These are phyloP conservation scores for Paralichthys olivaceus DNA, from an alignment of 2,113 vertebrate species.

Conservation along the genomic window DNA sequence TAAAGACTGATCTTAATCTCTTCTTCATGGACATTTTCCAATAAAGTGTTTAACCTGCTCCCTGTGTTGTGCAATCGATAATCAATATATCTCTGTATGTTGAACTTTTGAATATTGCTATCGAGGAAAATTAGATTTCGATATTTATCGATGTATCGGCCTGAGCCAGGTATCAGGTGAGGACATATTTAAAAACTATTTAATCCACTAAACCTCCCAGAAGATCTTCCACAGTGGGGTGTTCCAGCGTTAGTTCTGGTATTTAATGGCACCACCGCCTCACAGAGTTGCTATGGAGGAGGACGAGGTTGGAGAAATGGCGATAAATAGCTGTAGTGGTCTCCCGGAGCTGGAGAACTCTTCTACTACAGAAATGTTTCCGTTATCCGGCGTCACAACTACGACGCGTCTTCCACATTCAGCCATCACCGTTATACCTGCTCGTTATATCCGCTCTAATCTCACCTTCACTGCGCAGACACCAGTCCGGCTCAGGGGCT, in stretches of 20 bases:
- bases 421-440: too few species aligned
- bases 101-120: too few species aligned
- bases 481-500: conserved; percentile 15
- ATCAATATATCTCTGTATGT: too few species aligned
- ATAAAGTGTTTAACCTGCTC: too few species aligned
- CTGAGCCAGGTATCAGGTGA: neutral
- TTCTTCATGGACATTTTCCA: too few species aligned
- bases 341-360: conserved; percentile 50
- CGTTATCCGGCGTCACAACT: conserved; percentile 63
- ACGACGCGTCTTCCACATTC: neutral
- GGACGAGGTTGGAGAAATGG: conserved; percentile 58
- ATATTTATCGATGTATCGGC: too few species aligned
- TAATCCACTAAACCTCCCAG: neutral
- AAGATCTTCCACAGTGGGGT: neutral
- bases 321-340: conserved; percentile 52
- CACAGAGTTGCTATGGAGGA: neutral
- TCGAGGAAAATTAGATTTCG: too few species aligned
- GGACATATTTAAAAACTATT: neutral
- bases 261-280: neutral
- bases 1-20: too few species aligned
- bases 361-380: conserved; percentile 63
- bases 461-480: conserved; percentile 57
- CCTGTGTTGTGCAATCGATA: too few species aligned
- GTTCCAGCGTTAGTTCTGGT: too few species aligned
- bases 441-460: neutral